These are phyloP conservation scores for Orestias chungarensis DNA, from an alignment of 2,797 vertebrate genomes.

Conservation along the genomic window DNA sequence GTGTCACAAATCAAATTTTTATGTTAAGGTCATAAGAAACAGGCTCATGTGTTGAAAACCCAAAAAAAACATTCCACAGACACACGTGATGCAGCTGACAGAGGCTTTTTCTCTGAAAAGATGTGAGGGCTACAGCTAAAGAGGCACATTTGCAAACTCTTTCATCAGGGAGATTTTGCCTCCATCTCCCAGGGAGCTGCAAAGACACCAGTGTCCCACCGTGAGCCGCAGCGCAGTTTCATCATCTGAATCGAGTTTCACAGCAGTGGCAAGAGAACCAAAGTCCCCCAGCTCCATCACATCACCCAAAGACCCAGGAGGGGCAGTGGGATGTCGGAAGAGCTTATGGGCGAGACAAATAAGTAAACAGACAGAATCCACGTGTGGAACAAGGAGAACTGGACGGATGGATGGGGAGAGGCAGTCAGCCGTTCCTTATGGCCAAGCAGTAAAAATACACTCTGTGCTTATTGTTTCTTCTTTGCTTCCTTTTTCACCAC, in stretches of 20 bases:
- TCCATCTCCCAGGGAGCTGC: slow-evolving; percentile 55
- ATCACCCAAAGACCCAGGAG: slow-evolving; percentile 60
- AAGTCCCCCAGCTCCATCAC: slow-evolving; percentile 57
- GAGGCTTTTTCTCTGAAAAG: slow-evolving; percentile 55
- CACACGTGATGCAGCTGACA: slow-evolving; percentile 38
- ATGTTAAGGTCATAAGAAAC: slow-evolving; percentile 6
- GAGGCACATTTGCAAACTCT: slow-evolving; percentile 71
- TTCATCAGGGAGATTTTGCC: slow-evolving; percentile 72
- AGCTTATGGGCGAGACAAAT: slow-evolving; percentile 49
- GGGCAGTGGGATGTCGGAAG: slow-evolving; percentile 50
- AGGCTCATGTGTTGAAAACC: slow-evolving; percentile 13
- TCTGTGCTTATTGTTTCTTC: slow-evolving; percentile 30
- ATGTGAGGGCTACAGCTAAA: slow-evolving; percentile 53
- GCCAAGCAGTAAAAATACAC: slow-evolving; percentile 27
- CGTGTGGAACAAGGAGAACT: slow-evolving; percentile 42
- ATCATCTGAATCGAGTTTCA: slow-evolving; percentile 77
- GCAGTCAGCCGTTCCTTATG: slow-evolving; percentile 37
- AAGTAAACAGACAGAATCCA: slow-evolving; percentile 59
- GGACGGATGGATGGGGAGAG: slow-evolving; percentile 33
- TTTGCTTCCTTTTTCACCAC: slow-evolving; percentile 23
- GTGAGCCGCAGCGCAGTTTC: slow-evolving; percentile 71
- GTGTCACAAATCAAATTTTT: not conserved
- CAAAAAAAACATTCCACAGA: slow-evolving; percentile 29
- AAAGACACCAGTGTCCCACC: slow-evolving; percentile 69
- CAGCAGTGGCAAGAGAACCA: slow-evolving; percentile 67